Percentiles rank a stretch among this genome's conserved stretches.
Conservation (phyloP, 2,797 vertebrate genomes). For the Xiphorhynchus erythropygius region DNA sequence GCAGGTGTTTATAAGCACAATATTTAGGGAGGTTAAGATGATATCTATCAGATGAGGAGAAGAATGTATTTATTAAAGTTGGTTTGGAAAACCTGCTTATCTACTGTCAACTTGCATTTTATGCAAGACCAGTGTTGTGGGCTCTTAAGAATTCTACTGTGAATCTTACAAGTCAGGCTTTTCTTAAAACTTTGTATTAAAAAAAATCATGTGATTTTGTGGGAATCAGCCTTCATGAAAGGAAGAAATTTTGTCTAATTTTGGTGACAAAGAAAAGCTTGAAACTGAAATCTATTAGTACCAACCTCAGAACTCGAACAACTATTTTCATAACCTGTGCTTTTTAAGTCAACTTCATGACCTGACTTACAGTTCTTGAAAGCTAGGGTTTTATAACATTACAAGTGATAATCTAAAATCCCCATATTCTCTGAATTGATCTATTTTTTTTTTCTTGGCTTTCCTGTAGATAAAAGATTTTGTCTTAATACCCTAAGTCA, state of each 20-base stretch:
- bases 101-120: background rate
- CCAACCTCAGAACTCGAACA: background rate
- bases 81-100: background rate
- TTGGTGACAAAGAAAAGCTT: background rate
- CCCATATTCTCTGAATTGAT: background rate
- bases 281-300: background rate
- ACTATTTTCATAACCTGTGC: background rate
- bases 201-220: background rate
- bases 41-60: background rate
- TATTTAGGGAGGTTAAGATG: background rate
- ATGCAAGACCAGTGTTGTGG: background rate
- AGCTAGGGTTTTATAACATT: background rate
- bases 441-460: background rate
- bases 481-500: background rate
- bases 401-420: background rate
- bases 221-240: background rate
- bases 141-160: background rate
- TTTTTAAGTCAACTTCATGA: background rate
- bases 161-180: background rate
- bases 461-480: background rate
- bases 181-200: background rate
- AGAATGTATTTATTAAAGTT: background rate
- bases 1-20: background rate
- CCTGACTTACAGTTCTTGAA: background rate
- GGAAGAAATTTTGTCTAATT: background rate